Evolutionary conservation across 2,797 vertebrate species (phyloP), one percentile per base, ranked within the genome.

Genomic region (Podarcis lilfordi): DNA sequence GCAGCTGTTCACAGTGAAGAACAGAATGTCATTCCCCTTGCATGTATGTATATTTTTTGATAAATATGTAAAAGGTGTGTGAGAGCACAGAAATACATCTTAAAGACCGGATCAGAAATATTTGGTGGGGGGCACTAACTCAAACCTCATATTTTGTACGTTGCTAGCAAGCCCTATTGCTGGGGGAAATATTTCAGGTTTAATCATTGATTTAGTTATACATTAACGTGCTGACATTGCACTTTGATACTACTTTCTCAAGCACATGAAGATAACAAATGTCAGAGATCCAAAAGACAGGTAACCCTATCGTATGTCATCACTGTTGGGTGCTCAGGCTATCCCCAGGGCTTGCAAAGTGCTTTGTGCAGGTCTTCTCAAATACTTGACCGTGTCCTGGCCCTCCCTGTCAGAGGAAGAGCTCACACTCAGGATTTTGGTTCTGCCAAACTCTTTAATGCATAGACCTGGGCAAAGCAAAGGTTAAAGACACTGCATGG

Each of bases 191-290:
- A 10, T 35, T 75, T 76, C 21, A 43, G 19, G 35, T 40, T 82
- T 82, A 76, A 82, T 87, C 37, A 82, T 82, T 82, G 37, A 76
- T 87, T 76, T 76, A 35, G 71, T 29, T 32, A 82, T 43, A 82
- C 23, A 79, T 79, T 55, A 55, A 79, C 55, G 77, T n/a, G n/a
- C 15, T 80, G 11, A 21, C 50, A 45, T 59, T 80, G 9, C n/a
- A 59, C 29, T 66, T 76, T 82, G 72, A 75, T 27, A 61, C n/a
- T 6, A 29, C 25, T 37, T 82, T 81, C 19, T 87, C 80, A 66
- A 45, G 40, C 37, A 23, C 13, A 64, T 19, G 37, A 74, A 80
- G 79, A 43, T 87, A 87, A 66, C 40, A 82, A 43, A 82, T 66
- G 59, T 40, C 59, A 81, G 59, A 66, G 2, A 76, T 64, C n/a